Base-by-base conservation (phyloP, 2,113 vertebrate species). In the Gallinago paraguaiae region DNA sequence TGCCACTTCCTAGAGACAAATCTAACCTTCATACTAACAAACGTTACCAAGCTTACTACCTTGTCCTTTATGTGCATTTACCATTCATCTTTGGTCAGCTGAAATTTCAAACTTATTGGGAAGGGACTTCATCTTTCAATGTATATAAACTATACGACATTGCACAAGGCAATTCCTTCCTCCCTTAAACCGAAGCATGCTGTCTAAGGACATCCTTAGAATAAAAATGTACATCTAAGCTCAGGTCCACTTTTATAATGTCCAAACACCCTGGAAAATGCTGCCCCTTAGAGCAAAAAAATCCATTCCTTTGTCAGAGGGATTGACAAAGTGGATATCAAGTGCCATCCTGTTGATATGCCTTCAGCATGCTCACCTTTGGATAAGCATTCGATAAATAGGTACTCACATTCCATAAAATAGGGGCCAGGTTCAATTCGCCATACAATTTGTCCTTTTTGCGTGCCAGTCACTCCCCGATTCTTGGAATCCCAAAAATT, bases 401-500 rank as follows among this genome's bases (percentile, higher is more conserved):
- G 19, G 27, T 95, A 99, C 99, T 99, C 97, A 99, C 99, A 98
- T 96, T 99, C 99, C 98, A 99, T 99, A 91, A 99, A 99, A 96
- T 99, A 99, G 17, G 99, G 98, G n/a, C 99, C 99, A 5, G 99
- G 98, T 93, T 99, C 99, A 95, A 99, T 98, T 93, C 99, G 98
- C 99, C 99, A 99, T 1, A 99, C 98, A 30, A 99, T 99, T 93
- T 99, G 99, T 70, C 99, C 99, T 97, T 99, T 99, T 91, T 99
- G 99, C 0, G 99, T 99, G 59, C 99, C 99, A 23, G 99, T 99
- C 87, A 99, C 99, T 56, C 99, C 99, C 89, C 99, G 97, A 92
- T 99, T 99, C 97, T 99, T 99, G 93, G 99, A 99, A 98, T 99
- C 99, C 99, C 99, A 99, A 97, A 99, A 99, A 61, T 99, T 99